Evolutionary conservation across 2,113 vertebrate genomes (phyloP), one percentile per base, ranked within the genome.

Genomic region (Lanius ludovicianus): DNA sequence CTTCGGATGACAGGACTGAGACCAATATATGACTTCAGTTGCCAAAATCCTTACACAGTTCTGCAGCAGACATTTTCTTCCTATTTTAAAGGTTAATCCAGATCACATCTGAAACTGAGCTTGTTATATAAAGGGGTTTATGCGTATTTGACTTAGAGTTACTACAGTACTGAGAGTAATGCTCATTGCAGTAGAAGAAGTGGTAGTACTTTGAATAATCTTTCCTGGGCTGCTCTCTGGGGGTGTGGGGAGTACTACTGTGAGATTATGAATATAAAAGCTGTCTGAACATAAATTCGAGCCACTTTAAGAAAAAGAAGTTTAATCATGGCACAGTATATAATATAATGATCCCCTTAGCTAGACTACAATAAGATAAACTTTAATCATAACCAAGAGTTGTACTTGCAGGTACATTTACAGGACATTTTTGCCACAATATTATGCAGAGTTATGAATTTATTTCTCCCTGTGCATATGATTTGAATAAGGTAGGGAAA

Each of bases 31-130:
- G 30, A 92, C 44, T 84, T 57, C 89, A 90, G 35, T 46, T 37
- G 27, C 28, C 65, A 52, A 83, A 84, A 79, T 20, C 42, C 39
- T 85, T 55, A n/a, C 11, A 37, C 15, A 74, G 33, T 68, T 92
- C 71, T 85, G 70, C 41, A 94, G 71, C 4, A 73, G 64, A 75
- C 2, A 33, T 93, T 94, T 88, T 64, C 35, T 64, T 91, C 96
- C 57, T 92, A 20, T 94, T 95, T 95, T 91, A 64, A 96, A 97
- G 92, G 69, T 95, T 97, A 97, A 97, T 95, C 95, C 63, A 90
- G 77, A 70, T 94, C 86, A 90, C 74, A 96, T 84, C 46, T 95
- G 92, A 96, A 97, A 84, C 22, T 18, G 14, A 97, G 70, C 71
- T 75, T 71, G 53, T 70, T 31, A 37, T 53, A 81, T n/a, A 81